A percentile compares a stretch with the other conserved stretches of the same genome.
phyloP scores from a whole-genome alignment of 2,888 invertebrate species.

The Conus canariensis region DNA sequence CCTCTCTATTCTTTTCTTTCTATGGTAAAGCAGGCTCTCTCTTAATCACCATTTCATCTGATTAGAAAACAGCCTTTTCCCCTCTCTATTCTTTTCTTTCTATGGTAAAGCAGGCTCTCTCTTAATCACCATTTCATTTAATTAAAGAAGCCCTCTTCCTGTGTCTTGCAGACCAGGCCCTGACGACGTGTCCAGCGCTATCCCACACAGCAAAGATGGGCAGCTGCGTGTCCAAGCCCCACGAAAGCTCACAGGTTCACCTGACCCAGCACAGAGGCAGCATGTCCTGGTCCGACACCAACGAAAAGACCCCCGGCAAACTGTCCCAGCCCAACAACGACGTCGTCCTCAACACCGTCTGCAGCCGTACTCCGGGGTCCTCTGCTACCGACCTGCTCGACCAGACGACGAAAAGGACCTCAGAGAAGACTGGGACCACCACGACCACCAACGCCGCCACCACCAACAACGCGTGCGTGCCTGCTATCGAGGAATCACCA shows the following conservation, averaged over 20 bases:
- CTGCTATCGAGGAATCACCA: no score
- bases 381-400: neutral
- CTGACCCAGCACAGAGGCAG: neutral
- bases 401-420: neutral
- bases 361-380: neutral
- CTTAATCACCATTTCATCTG: no score
- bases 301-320: neutral
- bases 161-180: no score
- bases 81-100: neutral
- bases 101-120: no score
- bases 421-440: neutral
- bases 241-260: neutral
- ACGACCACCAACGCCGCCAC: neutral
- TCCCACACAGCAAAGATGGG: neutral
- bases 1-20: neutral
- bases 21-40: neutral
- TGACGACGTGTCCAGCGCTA: neutral
- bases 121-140: no score
- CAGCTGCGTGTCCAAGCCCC: slow-evolving; percentile 3
- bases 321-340: neutral
- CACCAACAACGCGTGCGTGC: neutral
- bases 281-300: neutral
- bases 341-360: neutral
- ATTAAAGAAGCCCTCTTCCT: no score
- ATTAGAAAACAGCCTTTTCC: neutral